A percentile compares a stretch with the other conserved stretches of the same genome.
Conservation (phyloP, 1,140 invertebrate genomes). For the Ridgeia piscesae region DNA sequence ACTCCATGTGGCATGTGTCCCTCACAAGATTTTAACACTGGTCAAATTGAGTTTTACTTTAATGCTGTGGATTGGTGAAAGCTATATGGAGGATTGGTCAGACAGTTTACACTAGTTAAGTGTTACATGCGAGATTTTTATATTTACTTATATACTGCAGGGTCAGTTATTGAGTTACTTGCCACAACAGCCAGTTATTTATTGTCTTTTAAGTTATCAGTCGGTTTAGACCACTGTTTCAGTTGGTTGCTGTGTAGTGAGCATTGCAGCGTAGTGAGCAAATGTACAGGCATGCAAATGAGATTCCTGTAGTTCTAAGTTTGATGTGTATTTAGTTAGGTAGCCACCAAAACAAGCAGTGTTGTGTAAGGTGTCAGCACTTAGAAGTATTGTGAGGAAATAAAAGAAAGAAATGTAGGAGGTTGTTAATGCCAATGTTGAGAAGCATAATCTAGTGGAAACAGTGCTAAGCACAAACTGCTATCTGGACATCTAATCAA, state of each 20-base stretch:
- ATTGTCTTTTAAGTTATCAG: neutral
- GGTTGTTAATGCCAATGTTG: neutral
- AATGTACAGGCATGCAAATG: neutral
- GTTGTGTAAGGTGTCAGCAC: neutral
- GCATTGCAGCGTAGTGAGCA: neutral
- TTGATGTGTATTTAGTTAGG: neutral
- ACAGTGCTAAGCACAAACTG: neutral
- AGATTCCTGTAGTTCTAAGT: neutral
- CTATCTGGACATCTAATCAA: neutral
- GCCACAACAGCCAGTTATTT: neutral
- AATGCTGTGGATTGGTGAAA: neutral
- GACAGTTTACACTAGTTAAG: neutral
- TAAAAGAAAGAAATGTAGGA: neutral
- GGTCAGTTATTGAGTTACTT: neutral
- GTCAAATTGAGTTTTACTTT: neutral
- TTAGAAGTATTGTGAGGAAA: neutral
- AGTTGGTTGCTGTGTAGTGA: neutral
- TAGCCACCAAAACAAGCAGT: neutral
- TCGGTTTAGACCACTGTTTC: neutral
- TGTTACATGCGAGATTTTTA: neutral
- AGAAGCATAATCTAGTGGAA: neutral
- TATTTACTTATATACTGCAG: neutral
- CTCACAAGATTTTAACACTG: neutral
- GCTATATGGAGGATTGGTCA: neutral
- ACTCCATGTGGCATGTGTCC: neutral